Base-by-base conservation (phyloP, 2,888 invertebrate species). In the Dasysyrphus tricinctus region DNA sequence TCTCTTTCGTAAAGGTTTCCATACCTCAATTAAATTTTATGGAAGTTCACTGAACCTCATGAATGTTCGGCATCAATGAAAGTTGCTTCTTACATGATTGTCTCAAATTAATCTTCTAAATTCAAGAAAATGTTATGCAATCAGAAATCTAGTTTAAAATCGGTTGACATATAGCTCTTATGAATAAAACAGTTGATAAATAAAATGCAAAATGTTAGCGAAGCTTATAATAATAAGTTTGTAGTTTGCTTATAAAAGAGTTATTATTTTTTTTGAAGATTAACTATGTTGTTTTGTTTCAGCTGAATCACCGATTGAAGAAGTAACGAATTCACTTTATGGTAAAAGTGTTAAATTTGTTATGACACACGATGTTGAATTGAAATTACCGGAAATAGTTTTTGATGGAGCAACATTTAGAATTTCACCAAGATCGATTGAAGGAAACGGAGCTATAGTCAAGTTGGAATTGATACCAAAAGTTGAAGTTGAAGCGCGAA, bases 281-380 rank as follows among this genome's bases (percentile, higher is more conserved):
- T 9, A 54, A 54, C 12, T 29, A 56, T 16, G 92, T 91, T 1
- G 92, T 65, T 93, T 56, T 83, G 9, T 47, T 51, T 56, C 80
- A 82, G 80, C 81, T 82, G 94, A 94, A 91, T 93, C 95, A 24
- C 95, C 96, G n/a, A 91, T 97, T 74, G 96, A 96, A 93, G 96
- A 96, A 92, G 94, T 97, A 16, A 95, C 96, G 0, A 94, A 95
- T 88, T 94, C 96, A 0, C 91, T 97, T 0, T 95, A 95, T 89
- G 95, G 94, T 57, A 96, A 95, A 90, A 94, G 95, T 9, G 92
- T 95, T 0, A 95, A 95, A 89, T 97, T 97, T 90, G 92, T 97
- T 32, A 95, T 96, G 91, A 96, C 96, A 0, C 96, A 97, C 88
- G 96, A 97, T 90, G 93, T 97, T 91, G 95, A 95, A 89, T 88